These are phyloP conservation scores for Drosophila biarmipes DNA, from an alignment of 1,140 invertebrate genomes.

Conservation along the genomic window DNA sequence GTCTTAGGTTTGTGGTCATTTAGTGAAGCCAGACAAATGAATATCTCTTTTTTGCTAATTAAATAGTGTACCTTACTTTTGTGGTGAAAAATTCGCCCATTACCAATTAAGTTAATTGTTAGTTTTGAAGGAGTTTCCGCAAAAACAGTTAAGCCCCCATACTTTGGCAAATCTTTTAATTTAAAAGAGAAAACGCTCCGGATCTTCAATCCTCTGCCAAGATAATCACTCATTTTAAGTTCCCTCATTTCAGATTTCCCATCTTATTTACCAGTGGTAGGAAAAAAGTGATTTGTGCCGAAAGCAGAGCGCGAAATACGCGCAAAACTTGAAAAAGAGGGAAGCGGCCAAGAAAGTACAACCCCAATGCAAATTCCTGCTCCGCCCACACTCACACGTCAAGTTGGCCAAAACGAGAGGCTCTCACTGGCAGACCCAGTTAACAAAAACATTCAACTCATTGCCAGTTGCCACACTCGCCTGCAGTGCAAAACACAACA, in stretches of 20 bases:
- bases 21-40: too few species aligned
- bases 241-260: constrained; percentile 21
- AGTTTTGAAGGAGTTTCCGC: background rate
- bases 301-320: constrained; percentile 23
- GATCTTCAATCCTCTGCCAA: constrained; percentile 6
- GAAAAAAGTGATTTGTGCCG: constrained; percentile 36
- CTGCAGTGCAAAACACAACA: constrained; percentile 37
- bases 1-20: too few species aligned
- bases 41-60: background rate
- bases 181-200: constrained; percentile 39
- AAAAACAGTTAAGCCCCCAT: background rate
- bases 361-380: constrained; percentile 13
- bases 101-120: background rate
- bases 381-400: constrained; percentile 10
- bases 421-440: constrained; percentile 49
- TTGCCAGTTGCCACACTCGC: constrained; percentile 51
- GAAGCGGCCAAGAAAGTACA: constrained; percentile 13
- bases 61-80: background rate
- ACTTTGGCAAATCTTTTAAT: constrained; percentile 2
- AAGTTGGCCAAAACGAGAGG: constrained; percentile 12
- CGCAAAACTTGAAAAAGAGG: constrained; percentile 16
- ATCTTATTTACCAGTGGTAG: constrained; percentile 4
- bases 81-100: background rate
- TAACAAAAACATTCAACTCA: constrained; percentile 46
- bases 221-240: constrained; percentile 39